Conservation (phyloP, 2,113 vertebrate species). For the Gracilinanus agilis region DNA sequence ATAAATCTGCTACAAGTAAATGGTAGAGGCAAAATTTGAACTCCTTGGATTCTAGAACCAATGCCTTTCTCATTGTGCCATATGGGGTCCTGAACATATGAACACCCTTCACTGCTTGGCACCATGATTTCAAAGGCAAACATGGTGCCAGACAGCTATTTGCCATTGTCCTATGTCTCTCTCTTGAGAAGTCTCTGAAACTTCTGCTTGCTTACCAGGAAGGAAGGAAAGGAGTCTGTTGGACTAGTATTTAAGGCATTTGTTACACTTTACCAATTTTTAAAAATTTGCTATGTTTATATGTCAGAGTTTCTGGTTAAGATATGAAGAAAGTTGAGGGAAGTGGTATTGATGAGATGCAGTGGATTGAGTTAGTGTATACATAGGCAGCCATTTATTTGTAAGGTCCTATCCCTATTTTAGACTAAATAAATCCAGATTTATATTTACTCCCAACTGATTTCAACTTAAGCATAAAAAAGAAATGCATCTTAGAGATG, state of each 20-base stretch:
- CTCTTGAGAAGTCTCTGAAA: slow-evolving; percentile 6
- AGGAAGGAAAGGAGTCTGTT: background rate
- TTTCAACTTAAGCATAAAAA: slow-evolving; percentile 27
- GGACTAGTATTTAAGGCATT: background rate
- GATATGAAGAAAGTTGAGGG: background rate
- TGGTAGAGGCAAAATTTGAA: background rate
- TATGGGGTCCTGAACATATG: background rate
- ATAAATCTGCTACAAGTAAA: background rate
- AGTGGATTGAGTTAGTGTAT: background rate
- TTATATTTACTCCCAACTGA: background rate
- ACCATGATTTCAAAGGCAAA: slow-evolving; percentile 19
- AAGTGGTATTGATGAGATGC: background rate
- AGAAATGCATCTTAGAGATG: background rate
- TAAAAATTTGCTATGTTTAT: background rate
- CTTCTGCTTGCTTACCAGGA: slow-evolving; percentile 1
- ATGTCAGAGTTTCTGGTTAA: background rate
- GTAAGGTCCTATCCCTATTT: background rate
- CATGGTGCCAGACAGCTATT: background rate
- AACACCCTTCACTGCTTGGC: background rate
- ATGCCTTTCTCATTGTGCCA: background rate
- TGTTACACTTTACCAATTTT: background rate
- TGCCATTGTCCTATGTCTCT: background rate
- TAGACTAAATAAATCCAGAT: background rate
- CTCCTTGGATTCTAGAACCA: background rate
- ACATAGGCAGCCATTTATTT: background rate